phyloP scores from a whole-genome alignment of 2,888 invertebrate genomes.

The Aphidius colemani region DNA sequence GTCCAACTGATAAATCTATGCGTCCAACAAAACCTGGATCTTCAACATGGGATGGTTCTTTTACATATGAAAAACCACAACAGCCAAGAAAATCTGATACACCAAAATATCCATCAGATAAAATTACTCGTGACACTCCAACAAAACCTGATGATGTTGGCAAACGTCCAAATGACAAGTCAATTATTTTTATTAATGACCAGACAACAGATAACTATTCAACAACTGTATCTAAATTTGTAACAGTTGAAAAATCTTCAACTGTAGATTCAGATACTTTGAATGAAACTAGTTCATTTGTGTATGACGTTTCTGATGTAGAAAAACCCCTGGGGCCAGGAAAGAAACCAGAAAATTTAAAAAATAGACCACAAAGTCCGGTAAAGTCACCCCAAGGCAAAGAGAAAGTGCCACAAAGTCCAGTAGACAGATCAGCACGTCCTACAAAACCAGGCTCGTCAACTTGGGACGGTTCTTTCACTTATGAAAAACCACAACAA shows the following conservation, averaged over 20 bases:
- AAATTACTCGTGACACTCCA: slow-evolving; percentile 32
- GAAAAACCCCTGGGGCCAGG: slow-evolving; percentile 8
- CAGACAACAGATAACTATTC: slow-evolving; percentile 20
- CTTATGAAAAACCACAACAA: slow-evolving; percentile 42
- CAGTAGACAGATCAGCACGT: slow-evolving; percentile 39
- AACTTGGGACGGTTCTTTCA: slow-evolving; percentile 51
- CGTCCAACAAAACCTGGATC: slow-evolving; percentile 39
- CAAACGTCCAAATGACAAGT: slow-evolving; percentile 24
- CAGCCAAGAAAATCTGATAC: slow-evolving; percentile 24
- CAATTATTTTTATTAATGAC: too few relatives aligned
- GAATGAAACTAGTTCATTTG: not conserved
- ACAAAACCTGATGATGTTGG: slow-evolving; percentile 18
- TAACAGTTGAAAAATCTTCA: slow-evolving; percentile 34
- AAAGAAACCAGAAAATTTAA: slow-evolving; percentile 22
- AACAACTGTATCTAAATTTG: slow-evolving; percentile 21
- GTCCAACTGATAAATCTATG: slow-evolving; percentile 26
- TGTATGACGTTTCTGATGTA: slow-evolving; percentile 11
- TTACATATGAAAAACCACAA: slow-evolving; percentile 38
- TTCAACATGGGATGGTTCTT: slow-evolving; percentile 46
- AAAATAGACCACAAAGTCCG: slow-evolving; percentile 9
- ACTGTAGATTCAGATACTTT: slow-evolving; percentile 33
- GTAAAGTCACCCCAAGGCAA: slow-evolving; percentile 29
- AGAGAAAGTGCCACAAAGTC: slow-evolving; percentile 36
- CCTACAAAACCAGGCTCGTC: slow-evolving; percentile 50
- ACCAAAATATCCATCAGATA: not conserved